Evolutionary conservation across 1,140 invertebrate genomes (phyloP), one percentile per base, ranked within the genome.

Genomic region (Hyphantria cunea): DNA sequence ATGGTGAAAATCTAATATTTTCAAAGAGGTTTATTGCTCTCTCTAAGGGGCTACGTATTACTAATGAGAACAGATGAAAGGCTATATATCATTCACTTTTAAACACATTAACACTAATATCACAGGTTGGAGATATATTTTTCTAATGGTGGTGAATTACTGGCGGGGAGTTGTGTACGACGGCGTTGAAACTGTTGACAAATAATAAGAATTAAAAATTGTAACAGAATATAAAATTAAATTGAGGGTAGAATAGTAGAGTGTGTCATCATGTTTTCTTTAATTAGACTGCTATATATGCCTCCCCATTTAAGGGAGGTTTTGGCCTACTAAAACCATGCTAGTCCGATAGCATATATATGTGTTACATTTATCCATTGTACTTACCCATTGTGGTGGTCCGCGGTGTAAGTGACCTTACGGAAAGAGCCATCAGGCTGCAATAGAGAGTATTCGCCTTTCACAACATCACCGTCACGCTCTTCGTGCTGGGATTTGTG

Each of bases 401-500:
- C 85, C 66, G 85, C 83, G 48, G 84, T 88, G 82, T 88, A 88
- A 8, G 84, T 86, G 60, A 88, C 84, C 64, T 86, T 88, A 44
- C 84, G 81, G 83, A 88, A 88, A 48, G 84, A 88, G 47, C 84
- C 84, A 66, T 88, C 84, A 60, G 84, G 84, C 55, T 88, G 84
- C 25, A 88, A 75, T 33, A 88, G 73, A 8, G 84, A 87, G 73
- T 88, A 88, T 59, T 90, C 84, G 47, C 92, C 92, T 73, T 92
- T 91, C 9, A 92, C 87, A 6, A 89, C 82, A 25, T 91, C 91
- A 42, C 91, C 91, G 59, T 92, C 91, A 31, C 91, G 80, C 5
- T 72, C 74, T 69, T 92, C 91, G 72, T 91, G 84, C 68, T 92
- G 91, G 61, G 81, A 84, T 70, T 92, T 91, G 71, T 89, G 78